Evolutionary conservation across 2,113 vertebrate species (phyloP).

Genomic region (Platichthys flesus): DNA sequence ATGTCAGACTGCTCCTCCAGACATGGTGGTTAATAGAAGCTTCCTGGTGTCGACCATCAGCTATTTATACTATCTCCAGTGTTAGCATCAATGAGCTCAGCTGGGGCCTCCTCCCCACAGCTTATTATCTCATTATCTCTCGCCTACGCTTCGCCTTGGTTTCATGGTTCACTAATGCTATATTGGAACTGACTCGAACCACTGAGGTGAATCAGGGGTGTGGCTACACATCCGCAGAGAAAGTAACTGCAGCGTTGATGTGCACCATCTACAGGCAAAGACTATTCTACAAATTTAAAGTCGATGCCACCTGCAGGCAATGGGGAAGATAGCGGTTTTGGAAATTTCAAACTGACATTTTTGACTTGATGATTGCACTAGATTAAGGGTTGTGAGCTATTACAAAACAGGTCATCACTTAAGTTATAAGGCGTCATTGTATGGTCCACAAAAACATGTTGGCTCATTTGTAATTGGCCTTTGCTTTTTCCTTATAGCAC

Average conservation of each 20-base stretch:
- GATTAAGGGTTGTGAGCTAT: no score
- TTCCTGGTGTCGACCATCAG: constrained; percentile 35
- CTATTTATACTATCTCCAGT: constrained; percentile 39
- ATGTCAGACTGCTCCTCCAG: constrained; percentile 35
- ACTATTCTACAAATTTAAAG: not conserved
- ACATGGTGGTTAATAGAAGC: constrained; percentile 50
- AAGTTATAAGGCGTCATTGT: no score
- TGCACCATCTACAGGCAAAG: not conserved
- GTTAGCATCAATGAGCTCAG: constrained; percentile 52
- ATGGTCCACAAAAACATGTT: no score
- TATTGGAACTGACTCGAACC: not conserved
- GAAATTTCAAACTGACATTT: no score
- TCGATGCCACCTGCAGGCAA: not conserved
- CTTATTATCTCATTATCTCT: constrained; percentile 31
- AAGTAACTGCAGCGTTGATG: not conserved
- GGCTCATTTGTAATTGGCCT: no score
- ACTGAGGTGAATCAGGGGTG: not conserved
- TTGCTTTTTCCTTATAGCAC: no score
- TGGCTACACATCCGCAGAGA: not conserved
- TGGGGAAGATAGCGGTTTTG: not conserved
- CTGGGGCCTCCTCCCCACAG: constrained; percentile 28
- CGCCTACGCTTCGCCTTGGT: not conserved
- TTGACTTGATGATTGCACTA: no score
- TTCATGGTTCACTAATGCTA: not conserved
- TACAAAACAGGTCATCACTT: no score